Evolutionary conservation across 2,113 vertebrate species (phyloP).

Genomic region (Sorex araneus): DNA sequence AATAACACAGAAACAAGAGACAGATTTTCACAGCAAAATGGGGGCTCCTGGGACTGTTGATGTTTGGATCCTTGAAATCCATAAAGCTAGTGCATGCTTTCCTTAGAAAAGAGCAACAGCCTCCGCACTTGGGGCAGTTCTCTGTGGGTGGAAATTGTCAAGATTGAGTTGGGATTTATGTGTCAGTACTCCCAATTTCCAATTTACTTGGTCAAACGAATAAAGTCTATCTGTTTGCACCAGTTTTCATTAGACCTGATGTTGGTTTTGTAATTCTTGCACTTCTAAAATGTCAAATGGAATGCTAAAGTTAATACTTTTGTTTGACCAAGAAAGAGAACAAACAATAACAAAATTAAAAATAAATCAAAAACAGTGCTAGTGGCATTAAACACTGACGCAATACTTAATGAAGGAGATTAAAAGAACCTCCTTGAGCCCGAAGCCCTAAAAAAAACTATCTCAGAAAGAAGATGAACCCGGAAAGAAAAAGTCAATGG

Average conservation of each 20-base stretch:
- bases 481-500: background rate
- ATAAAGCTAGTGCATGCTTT: background rate
- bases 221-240: background rate
- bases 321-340: background rate
- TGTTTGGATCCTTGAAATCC: background rate
- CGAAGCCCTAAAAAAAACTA: background rate
- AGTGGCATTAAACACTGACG: background rate
- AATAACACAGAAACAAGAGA: background rate
- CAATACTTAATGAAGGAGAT: background rate
- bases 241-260: constrained; percentile 21
- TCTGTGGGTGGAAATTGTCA: background rate
- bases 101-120: background rate
- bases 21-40: background rate
- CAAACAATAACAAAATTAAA: background rate
- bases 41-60: background rate
- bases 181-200: background rate
- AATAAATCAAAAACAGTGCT: background rate
- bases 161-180: background rate
- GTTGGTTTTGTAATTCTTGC: background rate
- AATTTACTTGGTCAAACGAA: constrained; percentile 31
- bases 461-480: background rate
- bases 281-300: background rate
- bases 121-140: background rate
- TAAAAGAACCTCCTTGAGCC: background rate
- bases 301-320: constrained; percentile 14